phyloP scores from a whole-genome alignment of 2,113 vertebrate genomes.

The Bujurquina vittata region DNA sequence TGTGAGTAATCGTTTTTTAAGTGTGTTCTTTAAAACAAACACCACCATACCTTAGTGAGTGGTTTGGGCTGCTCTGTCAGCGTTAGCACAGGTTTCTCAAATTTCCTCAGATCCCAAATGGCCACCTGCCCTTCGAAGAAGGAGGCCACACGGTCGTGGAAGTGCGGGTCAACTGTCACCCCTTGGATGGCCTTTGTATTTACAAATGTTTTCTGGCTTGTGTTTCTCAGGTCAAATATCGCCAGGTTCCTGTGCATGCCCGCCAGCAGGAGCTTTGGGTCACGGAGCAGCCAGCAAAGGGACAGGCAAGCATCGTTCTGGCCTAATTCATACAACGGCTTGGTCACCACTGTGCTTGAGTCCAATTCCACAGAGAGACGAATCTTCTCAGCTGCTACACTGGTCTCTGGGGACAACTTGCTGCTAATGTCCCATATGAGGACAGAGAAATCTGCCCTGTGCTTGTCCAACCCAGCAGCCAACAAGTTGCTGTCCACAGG shows the following conservation, averaged over 20 bases:
- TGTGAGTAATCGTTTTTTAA: not conserved
- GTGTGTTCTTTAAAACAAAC: not conserved
- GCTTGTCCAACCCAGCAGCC: conserved; percentile 95
- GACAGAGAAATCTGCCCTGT: conserved; percentile 96
- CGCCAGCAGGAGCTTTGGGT: conserved; percentile 94
- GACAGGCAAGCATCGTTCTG: conserved; percentile 98
- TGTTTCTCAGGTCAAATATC: conserved; percentile 96
- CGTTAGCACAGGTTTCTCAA: conserved; percentile 97
- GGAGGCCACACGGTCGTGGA: conserved; percentile 94
- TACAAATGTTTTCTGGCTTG: conserved; percentile 97
- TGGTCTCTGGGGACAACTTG: conserved; percentile 89
- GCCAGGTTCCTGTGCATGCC: conserved; percentile 98
- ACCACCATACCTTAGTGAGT: conserved; percentile 84
- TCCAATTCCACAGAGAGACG: conserved; percentile 90
- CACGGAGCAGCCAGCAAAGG: conserved; percentile 97
- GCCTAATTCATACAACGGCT: conserved; percentile 93
- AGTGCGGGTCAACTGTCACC: conserved; percentile 94
- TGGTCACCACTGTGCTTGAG: conserved; percentile 89
- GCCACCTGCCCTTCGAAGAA: conserved; percentile 99
- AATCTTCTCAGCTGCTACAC: conserved; percentile 87
- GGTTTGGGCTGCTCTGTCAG: conserved; percentile 95
- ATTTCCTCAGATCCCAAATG: conserved; percentile 98
- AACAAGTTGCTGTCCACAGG: conserved; percentile 93
- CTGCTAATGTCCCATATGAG: conserved; percentile 98
- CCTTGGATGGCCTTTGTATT: conserved; percentile 99